Conservation (phyloP, 2,797 vertebrate species). For the Cyprinella venusta region DNA sequence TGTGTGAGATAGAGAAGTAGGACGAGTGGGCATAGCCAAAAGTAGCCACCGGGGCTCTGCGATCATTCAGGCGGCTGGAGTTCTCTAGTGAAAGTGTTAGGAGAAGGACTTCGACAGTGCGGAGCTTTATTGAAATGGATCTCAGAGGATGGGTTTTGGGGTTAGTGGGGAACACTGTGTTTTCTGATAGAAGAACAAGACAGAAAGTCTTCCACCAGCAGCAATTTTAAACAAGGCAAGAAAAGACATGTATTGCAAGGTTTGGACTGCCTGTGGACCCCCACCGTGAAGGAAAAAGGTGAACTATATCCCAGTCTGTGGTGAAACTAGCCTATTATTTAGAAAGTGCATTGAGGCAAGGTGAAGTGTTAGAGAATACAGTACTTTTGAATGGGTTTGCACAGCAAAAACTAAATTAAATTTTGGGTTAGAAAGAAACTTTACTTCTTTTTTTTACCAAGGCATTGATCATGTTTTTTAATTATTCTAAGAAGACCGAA, state of each 20-base stretch:
- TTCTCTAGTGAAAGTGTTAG: neutral
- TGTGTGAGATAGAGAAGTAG: conserved; percentile 1
- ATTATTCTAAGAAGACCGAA: neutral
- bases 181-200: conserved; percentile 37
- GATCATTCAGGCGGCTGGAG: conserved; percentile 21
- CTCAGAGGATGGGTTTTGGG: conserved; percentile 14
- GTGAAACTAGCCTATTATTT: neutral
- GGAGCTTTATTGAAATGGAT: conserved; percentile 46
- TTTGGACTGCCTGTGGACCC: conserved; percentile 42
- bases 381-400: neutral
- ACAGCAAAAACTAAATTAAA: neutral
- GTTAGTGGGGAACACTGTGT: conserved; percentile 41
- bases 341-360: neutral
- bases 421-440: neutral
- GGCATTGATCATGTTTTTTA: neutral
- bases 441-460: neutral
- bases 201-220: conserved; percentile 2
- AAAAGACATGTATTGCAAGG: conserved; percentile 49
- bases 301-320: conserved; percentile 30
- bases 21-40: conserved; percentile 20
- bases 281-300: conserved; percentile 28
- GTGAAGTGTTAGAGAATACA: neutral
- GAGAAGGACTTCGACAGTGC: conserved; percentile 33
- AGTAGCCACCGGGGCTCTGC: conserved; percentile 3
- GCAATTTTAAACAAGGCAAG: conserved; percentile 51